Base-by-base conservation (phyloP, 2,888 invertebrate genomes). In the Trimorus sp. region DNA sequence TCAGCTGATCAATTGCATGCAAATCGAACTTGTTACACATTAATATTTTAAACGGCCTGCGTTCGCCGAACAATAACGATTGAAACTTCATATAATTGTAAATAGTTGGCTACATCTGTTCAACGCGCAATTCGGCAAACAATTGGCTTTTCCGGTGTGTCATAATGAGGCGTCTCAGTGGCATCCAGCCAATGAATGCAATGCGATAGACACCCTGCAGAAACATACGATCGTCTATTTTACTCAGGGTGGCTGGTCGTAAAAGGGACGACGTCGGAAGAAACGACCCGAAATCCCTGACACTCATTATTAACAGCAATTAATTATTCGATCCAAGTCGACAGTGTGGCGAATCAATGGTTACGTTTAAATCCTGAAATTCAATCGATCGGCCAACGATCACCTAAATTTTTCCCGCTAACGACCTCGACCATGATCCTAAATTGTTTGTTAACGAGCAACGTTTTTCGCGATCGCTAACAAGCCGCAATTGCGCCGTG, bases 161-260 rank as follows among this genome's bases (percentile, higher is more conserved):
- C 48, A n/a, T n/a, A n/a, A 7, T n/a, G 48, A n/a, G 48, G 12
- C 48, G 9, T 12, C n/a, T 48, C n/a, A n/a, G n/a, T 49, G 49
- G 49, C 49, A 49, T n/a, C 11, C 15, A 53, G 53, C 12, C 53
- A 56, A 38, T 26, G 14, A 38, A 36, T 26, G 53, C 16, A 54
- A 38, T 48, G 12, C 15, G 59, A 70, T 65, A 71, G 77, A 65
- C 77, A 71, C 70, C 77, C 77, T 71, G 77, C 49, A 12, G 11
- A 63, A 59, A 45, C 70, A 53, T 14, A 65, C 38, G 45, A 37
- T 71, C 70, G 58, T 78, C 40, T 37, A 65, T 65, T 65, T 14
- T 66, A 71, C 59, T 36, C 59, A 65, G 63, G 70, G 65, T 65
- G 59, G 45, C 14, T 71, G 70, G 70, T 16, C 70, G 42, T 78